These are phyloP conservation scores for Escarpia spicata DNA, from an alignment of 2,888 invertebrate genomes.

Conservation along the genomic window DNA sequence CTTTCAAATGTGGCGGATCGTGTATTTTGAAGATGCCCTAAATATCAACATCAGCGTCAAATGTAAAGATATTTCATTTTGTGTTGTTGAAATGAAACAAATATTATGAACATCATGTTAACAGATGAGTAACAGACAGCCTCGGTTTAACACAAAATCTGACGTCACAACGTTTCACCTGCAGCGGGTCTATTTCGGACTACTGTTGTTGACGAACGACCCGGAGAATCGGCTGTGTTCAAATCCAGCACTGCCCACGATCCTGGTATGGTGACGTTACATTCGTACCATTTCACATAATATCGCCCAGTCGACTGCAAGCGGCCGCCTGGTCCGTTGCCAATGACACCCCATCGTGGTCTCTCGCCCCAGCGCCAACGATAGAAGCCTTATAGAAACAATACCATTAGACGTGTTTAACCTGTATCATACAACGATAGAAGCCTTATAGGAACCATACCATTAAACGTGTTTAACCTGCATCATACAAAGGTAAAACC, in stretches of 20 bases:
- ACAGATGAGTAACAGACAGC: no score
- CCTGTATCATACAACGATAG: neutral
- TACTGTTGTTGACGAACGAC: neutral
- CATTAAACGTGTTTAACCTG: no score
- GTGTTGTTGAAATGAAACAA: no score
- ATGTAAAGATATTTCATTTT: no score
- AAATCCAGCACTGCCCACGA: neutral
- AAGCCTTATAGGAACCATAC: no score
- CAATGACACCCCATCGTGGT: neutral
- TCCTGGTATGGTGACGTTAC: neutral
- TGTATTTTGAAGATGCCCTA: no score
- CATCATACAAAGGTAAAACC: no score
- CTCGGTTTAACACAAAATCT: no score
- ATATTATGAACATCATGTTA: no score
- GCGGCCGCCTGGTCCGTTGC: slow-evolving; percentile 3
- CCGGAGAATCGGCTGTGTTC: neutral
- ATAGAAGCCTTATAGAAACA: neutral
- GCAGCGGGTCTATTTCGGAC: neutral
- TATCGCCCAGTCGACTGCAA: neutral
- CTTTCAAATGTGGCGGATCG: no score
- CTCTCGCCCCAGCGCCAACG: neutral
- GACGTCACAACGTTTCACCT: neutral
- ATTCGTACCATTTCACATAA: neutral
- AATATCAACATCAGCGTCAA: no score
- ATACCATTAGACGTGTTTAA: neutral